Conservation (phyloP, 2,888 invertebrate genomes). For the Tetropium fuscum region DNA sequence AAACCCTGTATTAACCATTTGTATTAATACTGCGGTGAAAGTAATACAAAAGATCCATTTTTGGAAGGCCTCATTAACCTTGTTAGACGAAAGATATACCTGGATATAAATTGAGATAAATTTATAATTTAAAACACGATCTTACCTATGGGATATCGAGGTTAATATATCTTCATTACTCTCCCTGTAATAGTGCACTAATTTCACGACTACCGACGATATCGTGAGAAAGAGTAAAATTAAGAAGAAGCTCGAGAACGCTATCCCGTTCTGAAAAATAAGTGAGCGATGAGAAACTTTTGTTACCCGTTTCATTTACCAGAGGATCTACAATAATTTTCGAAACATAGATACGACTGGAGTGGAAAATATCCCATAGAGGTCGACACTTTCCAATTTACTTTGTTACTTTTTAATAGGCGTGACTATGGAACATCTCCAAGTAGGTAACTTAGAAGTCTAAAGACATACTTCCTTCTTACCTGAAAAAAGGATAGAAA, state of each 20-base stretch:
- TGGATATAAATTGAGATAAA: slow-evolving; percentile 23
- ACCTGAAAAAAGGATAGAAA: slow-evolving; percentile 41
- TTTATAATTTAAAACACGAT: slow-evolving; percentile 20
- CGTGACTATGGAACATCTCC: slow-evolving; percentile 72
- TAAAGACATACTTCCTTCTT: slow-evolving; percentile 43
- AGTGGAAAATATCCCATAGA: slow-evolving; percentile 77
- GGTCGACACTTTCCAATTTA: slow-evolving; percentile 80
- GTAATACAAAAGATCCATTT: slow-evolving; percentile 2
- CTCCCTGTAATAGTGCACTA: slow-evolving; percentile 59
- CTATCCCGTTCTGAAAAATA: slow-evolving; percentile 58
- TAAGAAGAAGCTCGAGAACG: slow-evolving; percentile 59
- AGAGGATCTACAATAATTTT: slow-evolving; percentile 74
- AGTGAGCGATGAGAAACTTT: slow-evolving; percentile 8
- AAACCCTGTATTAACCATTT: slow-evolving; percentile 7
- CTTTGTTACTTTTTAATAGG: slow-evolving; percentile 72
- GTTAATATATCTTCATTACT: slow-evolving; percentile 49
- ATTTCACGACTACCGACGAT: slow-evolving; percentile 60
- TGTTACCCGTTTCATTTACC: slow-evolving; percentile 66
- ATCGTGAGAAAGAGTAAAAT: slow-evolving; percentile 61
- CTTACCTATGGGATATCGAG: slow-evolving; percentile 55
- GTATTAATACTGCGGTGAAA: slow-evolving; percentile 13
- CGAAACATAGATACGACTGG: slow-evolving; percentile 73
- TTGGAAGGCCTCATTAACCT: neutral
- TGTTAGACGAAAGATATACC: slow-evolving; percentile 8
- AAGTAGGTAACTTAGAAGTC: slow-evolving; percentile 65